phyloP scores from a whole-genome alignment of 2,888 invertebrate genomes.

The Parnassius smintheus region DNA sequence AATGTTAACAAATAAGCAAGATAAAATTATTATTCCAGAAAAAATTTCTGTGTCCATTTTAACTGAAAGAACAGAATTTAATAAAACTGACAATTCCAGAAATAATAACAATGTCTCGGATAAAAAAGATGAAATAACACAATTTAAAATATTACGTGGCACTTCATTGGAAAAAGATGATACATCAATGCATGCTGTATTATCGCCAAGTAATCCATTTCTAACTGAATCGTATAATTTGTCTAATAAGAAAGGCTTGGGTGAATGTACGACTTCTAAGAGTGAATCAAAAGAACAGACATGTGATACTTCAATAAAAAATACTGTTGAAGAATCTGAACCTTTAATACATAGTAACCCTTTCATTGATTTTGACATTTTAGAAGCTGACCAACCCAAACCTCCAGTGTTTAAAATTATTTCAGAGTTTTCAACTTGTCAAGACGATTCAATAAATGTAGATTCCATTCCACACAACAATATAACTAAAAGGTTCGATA shows the following conservation, averaged over 20 bases:
- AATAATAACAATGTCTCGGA: conserved; percentile 21
- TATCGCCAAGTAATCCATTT: conserved; percentile 60
- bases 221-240: conserved; percentile 48
- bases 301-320: conserved; percentile 48
- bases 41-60: conserved; percentile 61
- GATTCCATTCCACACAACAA: conserved; percentile 38
- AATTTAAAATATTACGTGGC: conserved; percentile 39
- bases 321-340: conserved; percentile 34
- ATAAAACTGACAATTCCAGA: conserved; percentile 2
- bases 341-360: conserved; percentile 49
- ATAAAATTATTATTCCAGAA: conserved; percentile 66
- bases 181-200: conserved; percentile 43
- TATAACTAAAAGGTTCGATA: conserved; percentile 41
- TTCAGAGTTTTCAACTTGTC: conserved; percentile 50
- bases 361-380: conserved; percentile 46
- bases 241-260: conserved; percentile 49
- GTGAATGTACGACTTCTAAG: conserved; percentile 60
- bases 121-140: conserved; percentile 36
- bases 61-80: conserved; percentile 50
- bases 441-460: conserved; percentile 51
- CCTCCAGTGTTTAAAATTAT: conserved; percentile 71
- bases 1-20: conserved; percentile 45
- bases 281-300: conserved; percentile 66
- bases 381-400: conserved; percentile 51
- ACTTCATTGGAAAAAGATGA: conserved; percentile 47